Evolutionary conservation across 2,797 vertebrate species (phyloP).

Genomic region (Hirundo rustica): DNA sequence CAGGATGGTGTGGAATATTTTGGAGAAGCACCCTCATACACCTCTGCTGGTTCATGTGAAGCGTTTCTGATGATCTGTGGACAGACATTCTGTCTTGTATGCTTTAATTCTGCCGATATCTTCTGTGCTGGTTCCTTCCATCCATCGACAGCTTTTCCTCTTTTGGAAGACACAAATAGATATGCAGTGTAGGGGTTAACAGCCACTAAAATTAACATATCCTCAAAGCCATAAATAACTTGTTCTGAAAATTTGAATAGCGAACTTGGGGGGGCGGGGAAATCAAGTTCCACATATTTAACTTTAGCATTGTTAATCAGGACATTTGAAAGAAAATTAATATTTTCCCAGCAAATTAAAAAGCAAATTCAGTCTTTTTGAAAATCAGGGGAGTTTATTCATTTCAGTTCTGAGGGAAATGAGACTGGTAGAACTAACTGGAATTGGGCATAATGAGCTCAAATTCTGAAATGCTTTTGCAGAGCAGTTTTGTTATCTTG

Average conservation of each 20-base stretch:
- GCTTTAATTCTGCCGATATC: neutral
- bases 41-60: neutral
- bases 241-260: neutral
- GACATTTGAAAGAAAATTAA: neutral
- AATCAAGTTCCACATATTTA: neutral
- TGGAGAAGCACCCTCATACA: neutral
- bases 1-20: neutral
- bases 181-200: neutral
- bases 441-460: constrained; percentile 5
- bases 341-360: constrained; percentile 25
- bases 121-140: neutral
- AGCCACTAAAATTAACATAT: neutral
- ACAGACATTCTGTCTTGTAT: neutral
- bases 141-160: neutral
- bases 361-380: constrained; percentile 31
- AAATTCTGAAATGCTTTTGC: constrained; percentile 25
- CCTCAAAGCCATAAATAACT: neutral
- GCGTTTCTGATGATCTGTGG: neutral
- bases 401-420: constrained; percentile 12
- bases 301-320: neutral
- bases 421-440: constrained; percentile 9
- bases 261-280: neutral
- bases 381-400: neutral
- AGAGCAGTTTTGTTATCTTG: constrained; percentile 27
- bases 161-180: neutral